Conservation (phyloP, 2,888 invertebrate species). For the Hartigia nigra region DNA sequence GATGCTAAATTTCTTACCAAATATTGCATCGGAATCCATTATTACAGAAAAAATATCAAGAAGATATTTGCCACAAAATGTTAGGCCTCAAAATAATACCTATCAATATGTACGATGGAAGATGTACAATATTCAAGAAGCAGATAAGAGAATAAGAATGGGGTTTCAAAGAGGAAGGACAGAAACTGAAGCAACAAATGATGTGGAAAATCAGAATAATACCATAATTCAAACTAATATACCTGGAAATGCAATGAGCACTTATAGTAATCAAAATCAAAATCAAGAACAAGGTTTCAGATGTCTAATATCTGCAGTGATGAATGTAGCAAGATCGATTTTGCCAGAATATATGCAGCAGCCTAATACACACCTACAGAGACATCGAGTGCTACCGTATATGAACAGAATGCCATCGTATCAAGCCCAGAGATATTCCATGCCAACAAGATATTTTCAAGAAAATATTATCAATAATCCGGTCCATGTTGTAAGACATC, state of each 20-base stretch:
- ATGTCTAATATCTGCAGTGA: background rate
- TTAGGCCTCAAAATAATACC: conserved; percentile 46
- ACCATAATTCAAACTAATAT: background rate
- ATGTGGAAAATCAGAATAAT: background rate
- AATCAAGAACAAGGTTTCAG: background rate
- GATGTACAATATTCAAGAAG: conserved; percentile 32
- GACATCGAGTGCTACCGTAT: background rate
- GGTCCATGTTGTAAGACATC: background rate
- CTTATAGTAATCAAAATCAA: background rate
- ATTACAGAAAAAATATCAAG: conserved; percentile 43
- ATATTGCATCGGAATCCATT: conserved; percentile 42
- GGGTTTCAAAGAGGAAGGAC: background rate
- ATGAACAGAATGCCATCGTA: background rate
- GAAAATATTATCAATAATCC: background rate
- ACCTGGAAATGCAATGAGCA: background rate
- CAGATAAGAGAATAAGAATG: conserved; percentile 25
- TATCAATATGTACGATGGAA: conserved; percentile 46
- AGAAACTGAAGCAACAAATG: background rate
- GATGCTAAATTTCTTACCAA: conserved; percentile 58
- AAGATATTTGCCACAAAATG: conserved; percentile 51
- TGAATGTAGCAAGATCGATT: background rate
- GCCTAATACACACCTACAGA: background rate
- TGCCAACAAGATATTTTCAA: background rate
- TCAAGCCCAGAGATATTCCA: background rate
- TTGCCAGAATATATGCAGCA: background rate